Evolutionary conservation across 1,140 invertebrate genomes (phyloP).

Genomic region (Conopomorpha cramerella): DNA sequence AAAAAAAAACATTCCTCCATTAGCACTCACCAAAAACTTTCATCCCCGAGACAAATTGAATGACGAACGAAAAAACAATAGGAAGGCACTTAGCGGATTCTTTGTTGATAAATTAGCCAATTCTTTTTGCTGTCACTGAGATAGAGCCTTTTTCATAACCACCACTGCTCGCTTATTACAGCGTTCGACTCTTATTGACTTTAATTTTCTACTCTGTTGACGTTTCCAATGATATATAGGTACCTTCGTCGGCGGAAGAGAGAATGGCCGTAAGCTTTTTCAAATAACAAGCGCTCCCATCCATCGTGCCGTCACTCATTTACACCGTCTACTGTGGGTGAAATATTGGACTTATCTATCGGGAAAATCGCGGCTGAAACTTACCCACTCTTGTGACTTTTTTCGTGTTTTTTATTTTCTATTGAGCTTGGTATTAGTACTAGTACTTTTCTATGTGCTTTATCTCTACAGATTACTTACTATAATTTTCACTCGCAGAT

Average conservation of each 20-base stretch:
- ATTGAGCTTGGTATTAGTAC: too few relatives aligned
- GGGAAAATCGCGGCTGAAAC: slow-evolving; percentile 41
- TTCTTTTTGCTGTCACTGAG: slow-evolving; percentile 17
- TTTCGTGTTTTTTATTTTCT: too few relatives aligned
- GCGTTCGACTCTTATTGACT: slow-evolving; percentile 33
- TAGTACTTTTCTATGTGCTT: too few relatives aligned
- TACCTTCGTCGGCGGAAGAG: slow-evolving; percentile 28
- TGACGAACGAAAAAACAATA: too few relatives aligned
- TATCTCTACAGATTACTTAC: too few relatives aligned
- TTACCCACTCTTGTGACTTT: slow-evolving; percentile 20
- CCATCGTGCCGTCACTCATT: slow-evolving; percentile 52
- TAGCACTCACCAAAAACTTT: too few relatives aligned
- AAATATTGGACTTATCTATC: slow-evolving; percentile 56
- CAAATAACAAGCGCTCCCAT: slow-evolving; percentile 52
- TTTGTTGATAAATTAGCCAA: slow-evolving; percentile 44
- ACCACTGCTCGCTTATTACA: slow-evolving; percentile 26
- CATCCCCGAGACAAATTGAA: too few relatives aligned
- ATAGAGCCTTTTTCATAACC: slow-evolving; percentile 28
- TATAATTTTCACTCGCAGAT: too few relatives aligned
- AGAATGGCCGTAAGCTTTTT: slow-evolving; percentile 50
- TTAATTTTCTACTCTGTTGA: slow-evolving; percentile 55
- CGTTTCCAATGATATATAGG: slow-evolving; percentile 52
- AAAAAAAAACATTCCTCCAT: too few relatives aligned
- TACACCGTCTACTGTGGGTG: slow-evolving; percentile 21
- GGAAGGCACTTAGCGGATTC: slow-evolving; percentile 26